Evolutionary conservation across 2,113 vertebrate genomes (phyloP).

Genomic region (Cyanoliseus patagonus): DNA sequence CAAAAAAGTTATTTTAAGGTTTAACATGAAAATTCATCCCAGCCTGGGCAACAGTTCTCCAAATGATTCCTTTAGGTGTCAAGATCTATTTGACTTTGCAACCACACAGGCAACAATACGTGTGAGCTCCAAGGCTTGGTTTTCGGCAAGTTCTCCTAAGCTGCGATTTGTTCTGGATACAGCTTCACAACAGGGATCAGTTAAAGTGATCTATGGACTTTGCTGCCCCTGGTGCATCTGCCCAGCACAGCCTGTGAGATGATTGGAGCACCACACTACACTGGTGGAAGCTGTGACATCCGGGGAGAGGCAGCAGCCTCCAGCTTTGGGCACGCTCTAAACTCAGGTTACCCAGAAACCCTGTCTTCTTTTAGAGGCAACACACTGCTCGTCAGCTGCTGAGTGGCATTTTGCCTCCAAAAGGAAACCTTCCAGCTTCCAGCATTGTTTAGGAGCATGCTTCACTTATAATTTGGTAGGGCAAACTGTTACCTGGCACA

Average conservation of each 20-base stretch:
- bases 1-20: neutral
- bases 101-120: accelerated
- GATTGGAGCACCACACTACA: accelerated
- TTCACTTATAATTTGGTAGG: neutral
- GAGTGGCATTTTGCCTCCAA: neutral
- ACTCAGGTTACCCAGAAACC: neutral
- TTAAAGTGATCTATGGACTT: neutral
- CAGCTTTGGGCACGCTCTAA: neutral
- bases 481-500: neutral
- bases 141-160: neutral
- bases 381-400: accelerated
- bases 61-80: neutral
- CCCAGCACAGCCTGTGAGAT: neutral
- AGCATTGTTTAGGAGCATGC: accelerated
- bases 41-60: neutral
- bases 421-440: neutral
- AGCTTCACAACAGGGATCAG: neutral
- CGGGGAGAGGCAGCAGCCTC: neutral
- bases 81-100: neutral
- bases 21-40: neutral
- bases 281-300: neutral
- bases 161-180: neutral
- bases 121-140: neutral
- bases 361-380: neutral
- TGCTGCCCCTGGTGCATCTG: accelerated